A percentile compares a stretch with the other conserved stretches of the same genome.
phyloP scores from a whole-genome alignment of 2,797 vertebrate genomes.

The Labroides dimidiatus region DNA sequence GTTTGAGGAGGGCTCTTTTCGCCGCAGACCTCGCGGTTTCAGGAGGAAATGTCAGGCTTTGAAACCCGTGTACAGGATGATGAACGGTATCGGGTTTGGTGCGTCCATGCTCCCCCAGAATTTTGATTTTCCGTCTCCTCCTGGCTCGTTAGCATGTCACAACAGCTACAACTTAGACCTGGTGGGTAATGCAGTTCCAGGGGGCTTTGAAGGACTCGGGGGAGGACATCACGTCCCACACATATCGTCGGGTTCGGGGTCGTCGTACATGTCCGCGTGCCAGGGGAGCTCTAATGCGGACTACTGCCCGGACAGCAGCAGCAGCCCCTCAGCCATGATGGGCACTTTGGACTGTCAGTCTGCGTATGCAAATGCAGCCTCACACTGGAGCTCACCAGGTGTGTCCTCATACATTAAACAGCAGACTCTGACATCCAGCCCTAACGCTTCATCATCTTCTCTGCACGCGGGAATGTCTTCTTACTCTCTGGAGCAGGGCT shows the following conservation, averaged over 20 bases:
- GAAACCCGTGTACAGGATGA: conserved; percentile 95
- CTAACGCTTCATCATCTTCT: conserved; percentile 79
- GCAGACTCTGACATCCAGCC: conserved; percentile 86
- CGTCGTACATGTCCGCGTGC: conserved; percentile 93
- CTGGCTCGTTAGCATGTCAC: conserved; percentile 89
- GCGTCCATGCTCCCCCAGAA: conserved; percentile 91
- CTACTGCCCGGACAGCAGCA: conserved; percentile 91
- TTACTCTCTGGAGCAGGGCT: conserved; percentile 92
- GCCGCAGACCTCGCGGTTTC: conserved; percentile 95
- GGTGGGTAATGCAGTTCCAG: conserved; percentile 85
- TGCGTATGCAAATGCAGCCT: conserved; percentile 87
- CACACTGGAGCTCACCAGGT: conserved; percentile 91
- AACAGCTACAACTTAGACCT: conserved; percentile 92
- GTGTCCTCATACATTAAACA: conserved; percentile 94
- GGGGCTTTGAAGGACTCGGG: conserved; percentile 87
- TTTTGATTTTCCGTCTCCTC: conserved; percentile 92
- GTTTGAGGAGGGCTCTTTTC: conserved; percentile 98
- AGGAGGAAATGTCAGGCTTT: conserved; percentile 94
- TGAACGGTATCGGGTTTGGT: conserved; percentile 92
- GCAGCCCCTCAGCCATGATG: conserved; percentile 89
- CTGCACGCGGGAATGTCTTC: conserved; percentile 89
- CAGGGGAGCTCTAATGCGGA: conserved; percentile 88
- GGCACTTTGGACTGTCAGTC: conserved; percentile 92
- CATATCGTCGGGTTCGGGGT: conserved; percentile 90
- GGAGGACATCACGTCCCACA: conserved; percentile 90